Base-by-base conservation (phyloP, 2,888 invertebrate species). In the Caenorhabditis angaria region DNA sequence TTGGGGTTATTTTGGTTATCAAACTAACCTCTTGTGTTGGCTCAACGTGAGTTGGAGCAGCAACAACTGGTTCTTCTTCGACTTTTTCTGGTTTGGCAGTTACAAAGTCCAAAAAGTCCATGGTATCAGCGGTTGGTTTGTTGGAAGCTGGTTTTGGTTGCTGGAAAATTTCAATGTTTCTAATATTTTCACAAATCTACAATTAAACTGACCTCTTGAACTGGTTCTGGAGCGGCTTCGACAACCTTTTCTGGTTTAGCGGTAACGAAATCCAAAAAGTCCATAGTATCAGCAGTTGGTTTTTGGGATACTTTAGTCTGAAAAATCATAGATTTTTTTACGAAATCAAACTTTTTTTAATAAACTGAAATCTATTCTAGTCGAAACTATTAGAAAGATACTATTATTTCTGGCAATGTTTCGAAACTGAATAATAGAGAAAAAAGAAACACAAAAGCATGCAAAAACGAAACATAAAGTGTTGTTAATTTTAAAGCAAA, bases 201-300 rank as follows among this genome's bases (percentile, higher is more conserved):
- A n/a, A 8, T 8, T 2, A 41, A 41, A 41, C 41, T 41, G 18
- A 41, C 41, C 41, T 41, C 41, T 41, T 41, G 41, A 6, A n/a
- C 8, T 14, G 48, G 20, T 10, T 47, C 47, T 41, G 65, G 54
- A 27, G 27, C 35, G 14, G 41, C 51, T 20, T 2, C 24, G 10
- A 18, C 14, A 18, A 8, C 6, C 32, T 41, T 41, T 20, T 41
- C 41, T 41, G 41, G 41, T 18, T 41, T 6, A 41, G 69, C 61
- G 62, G 67, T 65, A 2, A 70, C 65, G 54, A 65, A 70, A 25
- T 70, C 70, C 58, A 66, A 61, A 57, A 65, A 65, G 3, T 61
- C 65, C 54, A 65, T 53, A 20, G 58, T 59, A 12, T 70, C 70
- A 18, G 61, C 58, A 55, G 62, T 55, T 65, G 65, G 61, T n/a